Base-by-base conservation (phyloP, 2,113 vertebrate genomes). In the Petrocephalus zakoni region DNA sequence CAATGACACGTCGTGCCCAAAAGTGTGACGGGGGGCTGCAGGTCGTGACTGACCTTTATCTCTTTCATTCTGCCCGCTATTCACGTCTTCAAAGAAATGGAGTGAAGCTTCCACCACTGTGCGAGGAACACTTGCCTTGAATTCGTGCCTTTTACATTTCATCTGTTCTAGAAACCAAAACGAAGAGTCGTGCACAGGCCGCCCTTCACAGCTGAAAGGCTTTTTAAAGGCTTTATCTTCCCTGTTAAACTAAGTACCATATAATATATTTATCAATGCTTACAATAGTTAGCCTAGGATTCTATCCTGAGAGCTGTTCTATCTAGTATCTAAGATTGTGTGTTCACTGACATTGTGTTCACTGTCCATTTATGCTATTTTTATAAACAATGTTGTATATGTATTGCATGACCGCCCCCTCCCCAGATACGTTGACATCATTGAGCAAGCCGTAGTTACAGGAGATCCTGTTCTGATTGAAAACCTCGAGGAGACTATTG, bases 401-500 rank as follows among this genome's bases (percentile, higher is more conserved):
- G 49, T 21, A 53, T 61, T 88, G 49, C 13, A 34, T 86, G 34
- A 72, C 15, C 34, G 0, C 29, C 68, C 13, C 5, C 29, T 87
- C 85, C 91, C 19, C 78, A 96, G 94, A 2, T 95, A 94, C 2
- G 85, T 96, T 4, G 96, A 97, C 86, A 90, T 95, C 83, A 96
- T 94, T 89, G 94, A 96, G 85, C 93, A 95, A 81, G 94, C 94
- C 42, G 95, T 96, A 86, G 93, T 96, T 88, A 92, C 92, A 84
- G 95, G 95, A 58, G 92, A 93, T 52, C 94, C 94, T 1, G 93
- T 96, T 91, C 94, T 95, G 88, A 95, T 96, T 58, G 94, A 96
- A 90, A 97, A 95, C 90, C 92, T 96, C 0, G 93, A 95, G 92
- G 95, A 97, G 94, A 95, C 92, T 0, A 93, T 95, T 29, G 93